Conservation (phyloP, 2,888 invertebrate genomes). For the Rhagonycha lutea region DNA sequence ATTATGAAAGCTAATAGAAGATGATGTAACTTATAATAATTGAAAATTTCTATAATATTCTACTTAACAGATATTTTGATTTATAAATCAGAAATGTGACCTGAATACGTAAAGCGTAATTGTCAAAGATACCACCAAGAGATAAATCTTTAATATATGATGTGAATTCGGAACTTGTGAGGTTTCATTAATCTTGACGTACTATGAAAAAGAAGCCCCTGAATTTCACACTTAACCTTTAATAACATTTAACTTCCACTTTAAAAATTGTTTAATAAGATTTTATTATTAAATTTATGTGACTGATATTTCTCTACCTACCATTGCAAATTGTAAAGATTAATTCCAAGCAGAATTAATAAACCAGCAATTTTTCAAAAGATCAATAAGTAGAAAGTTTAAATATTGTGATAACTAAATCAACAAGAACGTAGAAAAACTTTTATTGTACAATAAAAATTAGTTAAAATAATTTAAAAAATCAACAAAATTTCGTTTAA, state of each 20-base stretch:
- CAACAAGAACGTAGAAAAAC: background rate
- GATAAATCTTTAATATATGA: constrained; percentile 26
- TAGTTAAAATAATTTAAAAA: background rate
- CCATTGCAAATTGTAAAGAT: background rate
- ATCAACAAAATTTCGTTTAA: background rate
- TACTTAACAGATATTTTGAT: background rate
- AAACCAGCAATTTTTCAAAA: background rate
- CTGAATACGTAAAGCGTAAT: constrained; percentile 9
- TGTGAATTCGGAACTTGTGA: constrained; percentile 22
- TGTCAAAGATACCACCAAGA: constrained; percentile 10
- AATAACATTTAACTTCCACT: constrained; percentile 17
- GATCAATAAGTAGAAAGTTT: background rate
- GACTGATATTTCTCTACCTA: background rate
- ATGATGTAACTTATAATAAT: background rate
- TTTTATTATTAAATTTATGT: background rate
- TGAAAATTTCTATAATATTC: background rate
- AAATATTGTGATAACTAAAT: background rate
- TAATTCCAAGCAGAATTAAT: background rate
- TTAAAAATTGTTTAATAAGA: constrained; percentile 5
- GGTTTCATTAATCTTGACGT: constrained; percentile 28
- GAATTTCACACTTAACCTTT: constrained; percentile 29
- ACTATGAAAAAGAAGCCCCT: constrained; percentile 27
- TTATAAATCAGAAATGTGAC: constrained; percentile 3
- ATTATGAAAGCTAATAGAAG: background rate
- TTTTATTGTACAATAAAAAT: background rate